Evolutionary conservation across 2,888 invertebrate genomes (phyloP), one percentile per base, ranked within the genome.

Genomic region (Chrysopilus asiliformis): DNA sequence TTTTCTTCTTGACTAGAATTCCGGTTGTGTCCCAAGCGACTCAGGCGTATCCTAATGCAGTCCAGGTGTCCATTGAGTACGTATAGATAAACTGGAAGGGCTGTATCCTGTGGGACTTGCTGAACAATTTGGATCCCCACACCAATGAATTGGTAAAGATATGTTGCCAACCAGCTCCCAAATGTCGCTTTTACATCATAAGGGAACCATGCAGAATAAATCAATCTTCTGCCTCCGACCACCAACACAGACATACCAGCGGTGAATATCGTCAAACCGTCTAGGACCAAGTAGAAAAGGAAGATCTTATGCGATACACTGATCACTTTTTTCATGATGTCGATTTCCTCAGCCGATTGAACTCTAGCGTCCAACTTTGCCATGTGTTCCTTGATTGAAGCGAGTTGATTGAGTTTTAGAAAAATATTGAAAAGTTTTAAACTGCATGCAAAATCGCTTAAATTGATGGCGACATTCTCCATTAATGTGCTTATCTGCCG

Each of bases 351-450:
- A 25, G 45, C 24, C 2, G 41, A 40, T 4, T 33, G 39, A n/a
- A 50, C 47, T 13, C 38, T 22, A 5, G 4, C 15, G 38, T 60
- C 59, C 30, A 60, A 42, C 2, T 41, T 43, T 0, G 43, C 39
- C 4, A 59, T 22, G 4, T 53, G 40, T 0, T 3, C 20, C 4
- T 48, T 48, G 2, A 58, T 53, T 20, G 45, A 35, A 0, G 40
- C n/a, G 16, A 58, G 33, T 32, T 59, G 50, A 0, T 39, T 36
- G 1, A 53, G 51, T 28, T 56, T 52, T 24, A 53, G 29, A 9
- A 47, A 53, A 4, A 59, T 55, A 39, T 58, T 60, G 3, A 52
- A 12, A 19, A 55, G 56, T 45, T 58, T 58, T 5, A 60, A 42
- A 38, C 53, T 58, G 4, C 58, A 52, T 32, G 51, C 49, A 1